A percentile compares a stretch with the other conserved stretches of the same genome.
Evolutionary conservation across 2,888 invertebrate genomes (phyloP).

Genomic region (Drosophila imparisetae): DNA sequence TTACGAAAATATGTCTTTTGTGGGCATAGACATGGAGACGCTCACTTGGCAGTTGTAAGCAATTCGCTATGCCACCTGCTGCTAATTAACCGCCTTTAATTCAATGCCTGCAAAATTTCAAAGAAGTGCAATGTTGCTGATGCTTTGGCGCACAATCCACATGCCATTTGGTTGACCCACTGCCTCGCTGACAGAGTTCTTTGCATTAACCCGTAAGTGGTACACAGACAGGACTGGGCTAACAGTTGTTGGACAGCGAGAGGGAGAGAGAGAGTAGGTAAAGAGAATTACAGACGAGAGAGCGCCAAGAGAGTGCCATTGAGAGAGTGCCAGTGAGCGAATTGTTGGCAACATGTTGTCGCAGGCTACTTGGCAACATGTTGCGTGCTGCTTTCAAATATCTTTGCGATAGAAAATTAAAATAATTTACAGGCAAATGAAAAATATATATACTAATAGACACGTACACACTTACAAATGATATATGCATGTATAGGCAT

Average conservation of each 20-base stretch:
- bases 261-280: constrained; percentile 4
- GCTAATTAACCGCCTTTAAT: constrained; percentile 73
- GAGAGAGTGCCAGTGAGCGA: constrained; percentile 11
- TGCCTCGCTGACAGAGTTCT: constrained; percentile 80
- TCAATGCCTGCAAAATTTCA: constrained; percentile 68
- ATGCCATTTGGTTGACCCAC: constrained; percentile 53
- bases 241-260: constrained; percentile 25
- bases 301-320: constrained; percentile 3
- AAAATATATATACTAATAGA: constrained; percentile 15
- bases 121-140: constrained; percentile 47
- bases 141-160: constrained; percentile 27
- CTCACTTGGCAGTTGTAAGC: constrained; percentile 56
- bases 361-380: constrained; percentile 48
- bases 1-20: constrained; percentile 42
- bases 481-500: neutral
- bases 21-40: constrained; percentile 14
- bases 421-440: constrained; percentile 63
- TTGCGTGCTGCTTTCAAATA: constrained; percentile 59
- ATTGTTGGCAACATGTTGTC: constrained; percentile 52
- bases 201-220: constrained; percentile 59
- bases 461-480: neutral
- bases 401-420: constrained; percentile 65
- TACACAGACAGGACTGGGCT: constrained; percentile 29
- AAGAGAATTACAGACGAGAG: neutral
- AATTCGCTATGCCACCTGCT: constrained; percentile 63